Evolutionary conservation across 2,113 vertebrate genomes (phyloP), one percentile per base, ranked within the genome.

Genomic region (Caloenas nicobarica): DNA sequence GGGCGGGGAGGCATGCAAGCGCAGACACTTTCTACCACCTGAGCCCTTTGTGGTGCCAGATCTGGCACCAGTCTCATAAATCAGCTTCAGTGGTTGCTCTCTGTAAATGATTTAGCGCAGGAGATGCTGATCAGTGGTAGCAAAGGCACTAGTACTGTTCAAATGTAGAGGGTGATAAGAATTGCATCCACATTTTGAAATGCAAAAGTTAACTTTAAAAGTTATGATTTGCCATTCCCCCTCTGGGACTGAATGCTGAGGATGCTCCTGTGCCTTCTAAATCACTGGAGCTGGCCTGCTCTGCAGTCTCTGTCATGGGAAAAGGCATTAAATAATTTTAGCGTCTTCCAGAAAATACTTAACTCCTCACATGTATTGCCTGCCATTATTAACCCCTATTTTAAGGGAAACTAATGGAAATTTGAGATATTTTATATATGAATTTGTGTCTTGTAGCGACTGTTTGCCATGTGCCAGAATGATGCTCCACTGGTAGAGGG

Each of bases 201-300:
- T 23, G 31, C 26, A 88, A 15, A 93, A 73, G 31, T 86, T 82
- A 46, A 66, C 76, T 86, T 82, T 54, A n/a, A 62, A 92, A 88
- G 78, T 88, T 69, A 87, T 10, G 29, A 53, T 38, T 73, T 71
- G 31, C 44, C 74, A 5, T 79, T 92, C 18, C 2, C 16, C 84
- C 40, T 21, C 42, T 81, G 65, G 40, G 31, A 31, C 44, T 68
- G 61, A 93, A 53, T 58, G 34, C 56, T 66, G 38, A 42, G 13
- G 89, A 70, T 0, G 0, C 19, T 64, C 42, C 81, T 38, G 34
- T 88, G 51, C 65, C 31, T 91, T 86, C 76, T 86, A 79, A 91
- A 91, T 82, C 58, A 65, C 23, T 1, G 4, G 33, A 91, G 50
- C 44, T 82, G 36, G 24, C 60, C 72, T 86, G 36, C 18, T 86